These are phyloP conservation scores for Artibeus lituratus DNA, from an alignment of 2,797 vertebrate genomes.

Conservation along the genomic window DNA sequence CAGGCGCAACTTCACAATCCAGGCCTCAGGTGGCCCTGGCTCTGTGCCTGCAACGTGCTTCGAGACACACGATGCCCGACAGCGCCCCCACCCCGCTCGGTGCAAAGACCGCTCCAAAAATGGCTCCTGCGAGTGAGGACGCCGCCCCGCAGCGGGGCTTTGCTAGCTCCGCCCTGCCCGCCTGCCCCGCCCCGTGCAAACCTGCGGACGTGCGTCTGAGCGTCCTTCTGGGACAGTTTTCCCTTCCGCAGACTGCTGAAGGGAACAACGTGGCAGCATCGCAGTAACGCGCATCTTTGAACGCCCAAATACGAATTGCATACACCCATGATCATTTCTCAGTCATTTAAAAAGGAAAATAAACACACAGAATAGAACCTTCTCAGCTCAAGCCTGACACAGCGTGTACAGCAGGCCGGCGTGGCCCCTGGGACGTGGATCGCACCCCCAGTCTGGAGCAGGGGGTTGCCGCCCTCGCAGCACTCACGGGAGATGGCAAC, in stretches of 20 bases:
- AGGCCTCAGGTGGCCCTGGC: neutral
- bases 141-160: no score
- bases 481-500: accelerated
- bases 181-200: neutral
- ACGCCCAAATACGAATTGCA: neutral
- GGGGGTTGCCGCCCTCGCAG: neutral
- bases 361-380: neutral
- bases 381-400: neutral
- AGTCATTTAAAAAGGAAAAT: neutral
- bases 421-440: accelerated
- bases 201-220: neutral
- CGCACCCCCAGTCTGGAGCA: accelerated
- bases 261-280: neutral
- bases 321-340: neutral
- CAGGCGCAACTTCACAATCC: neutral
- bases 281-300: neutral
- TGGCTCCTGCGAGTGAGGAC: no score
- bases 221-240: neutral
- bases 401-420: neutral
- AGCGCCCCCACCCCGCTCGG: no score
- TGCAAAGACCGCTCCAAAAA: no score
- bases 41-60: neutral
- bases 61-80: neutral
- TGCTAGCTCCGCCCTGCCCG: no score
- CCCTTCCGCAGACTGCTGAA: neutral